These are phyloP conservation scores for Spodoptera litura DNA, from an alignment of 1,140 invertebrate species.

Conservation along the genomic window DNA sequence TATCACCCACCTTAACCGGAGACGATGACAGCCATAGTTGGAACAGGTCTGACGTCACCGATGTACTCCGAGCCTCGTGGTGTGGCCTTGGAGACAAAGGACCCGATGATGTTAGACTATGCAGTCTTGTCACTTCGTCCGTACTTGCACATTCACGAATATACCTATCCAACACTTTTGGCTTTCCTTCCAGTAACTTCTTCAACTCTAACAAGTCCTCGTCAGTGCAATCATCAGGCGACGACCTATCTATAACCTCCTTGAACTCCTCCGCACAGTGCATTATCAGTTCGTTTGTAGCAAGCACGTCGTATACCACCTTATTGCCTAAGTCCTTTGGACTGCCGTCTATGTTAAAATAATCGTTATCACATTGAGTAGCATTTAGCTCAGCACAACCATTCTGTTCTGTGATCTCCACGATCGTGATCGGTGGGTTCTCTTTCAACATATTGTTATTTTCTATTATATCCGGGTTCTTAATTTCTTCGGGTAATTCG, in stretches of 20 bases:
- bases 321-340: conserved; percentile 75
- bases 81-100: conserved; percentile 86
- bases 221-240: conserved; percentile 74
- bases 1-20: conserved; percentile 86
- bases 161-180: conserved; percentile 88
- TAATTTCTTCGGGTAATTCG: conserved; percentile 78
- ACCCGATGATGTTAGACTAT: conserved; percentile 84
- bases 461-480: conserved; percentile 60
- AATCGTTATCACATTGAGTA: conserved; percentile 71
- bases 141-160: conserved; percentile 89
- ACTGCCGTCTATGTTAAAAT: conserved; percentile 71
- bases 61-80: conserved; percentile 87
- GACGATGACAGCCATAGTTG: conserved; percentile 92
- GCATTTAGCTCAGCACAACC: conserved; percentile 76
- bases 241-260: conserved; percentile 73
- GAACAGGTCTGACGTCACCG: conserved; percentile 94
- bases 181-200: conserved; percentile 72
- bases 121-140: conserved; percentile 87
- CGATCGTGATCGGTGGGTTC: conserved; percentile 80
- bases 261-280: conserved; percentile 74
- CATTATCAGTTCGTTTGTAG: conserved; percentile 73
- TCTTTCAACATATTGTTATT: conserved; percentile 81
- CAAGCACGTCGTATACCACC: conserved; percentile 74
- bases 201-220: conserved; percentile 77
- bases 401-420: conserved; percentile 80